Evolutionary conservation across 1,140 invertebrate species (phyloP).

Genomic region (Phenacoccus solenopsis): DNA sequence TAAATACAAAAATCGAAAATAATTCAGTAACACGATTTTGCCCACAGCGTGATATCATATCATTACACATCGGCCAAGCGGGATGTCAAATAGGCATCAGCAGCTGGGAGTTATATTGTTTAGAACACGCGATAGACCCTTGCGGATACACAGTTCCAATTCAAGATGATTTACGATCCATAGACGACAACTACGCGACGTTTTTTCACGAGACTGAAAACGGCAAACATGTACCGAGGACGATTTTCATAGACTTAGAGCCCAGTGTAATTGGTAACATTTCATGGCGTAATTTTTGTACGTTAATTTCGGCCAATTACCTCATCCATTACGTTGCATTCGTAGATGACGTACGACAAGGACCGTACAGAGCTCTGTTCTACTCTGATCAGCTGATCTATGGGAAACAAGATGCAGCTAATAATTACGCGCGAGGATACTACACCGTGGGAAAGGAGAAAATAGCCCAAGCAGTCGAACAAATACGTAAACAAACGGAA

Average conservation of each 20-base stretch:
- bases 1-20: not conserved
- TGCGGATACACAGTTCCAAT: constrained; percentile 40
- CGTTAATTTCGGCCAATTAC: not conserved
- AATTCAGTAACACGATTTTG: not conserved
- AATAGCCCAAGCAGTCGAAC: constrained; percentile 34
- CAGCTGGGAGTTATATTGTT: constrained; percentile 67
- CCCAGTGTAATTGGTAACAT: constrained; percentile 49
- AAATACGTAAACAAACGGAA: constrained; percentile 33
- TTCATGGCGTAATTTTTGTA: not conserved
- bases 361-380: constrained; percentile 59
- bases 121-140: constrained; percentile 66
- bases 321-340: constrained; percentile 24
- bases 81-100: constrained; percentile 76
- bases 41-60: constrained; percentile 4
- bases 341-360: constrained; percentile 54
- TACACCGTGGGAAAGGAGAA: constrained; percentile 41
- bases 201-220: constrained; percentile 53
- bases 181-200: constrained; percentile 39
- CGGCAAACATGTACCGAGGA: constrained; percentile 57
- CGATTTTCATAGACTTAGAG: constrained; percentile 67
- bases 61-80: not conserved
- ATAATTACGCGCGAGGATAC: constrained; percentile 76
- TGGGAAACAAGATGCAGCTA: constrained; percentile 79
- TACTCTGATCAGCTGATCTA: constrained; percentile 63
- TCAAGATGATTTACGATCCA: not conserved